Evolutionary conservation across 2,888 invertebrate genomes (phyloP).

Genomic region (Caenorhabditis panamensis): DNA sequence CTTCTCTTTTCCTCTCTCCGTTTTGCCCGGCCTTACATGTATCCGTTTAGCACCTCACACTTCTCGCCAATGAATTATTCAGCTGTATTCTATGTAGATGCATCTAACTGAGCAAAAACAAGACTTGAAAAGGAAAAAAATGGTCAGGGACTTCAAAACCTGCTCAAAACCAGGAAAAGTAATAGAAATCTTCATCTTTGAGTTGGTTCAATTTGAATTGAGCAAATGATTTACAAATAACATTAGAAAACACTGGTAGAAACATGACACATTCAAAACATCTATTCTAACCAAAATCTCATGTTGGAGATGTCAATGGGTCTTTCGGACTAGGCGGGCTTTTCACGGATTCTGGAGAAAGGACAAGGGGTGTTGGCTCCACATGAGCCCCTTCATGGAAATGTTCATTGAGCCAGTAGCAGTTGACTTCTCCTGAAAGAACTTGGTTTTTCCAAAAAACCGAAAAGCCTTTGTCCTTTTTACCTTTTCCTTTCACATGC

Average conservation of each 20-base stretch:
- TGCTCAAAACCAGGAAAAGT: too few relatives aligned
- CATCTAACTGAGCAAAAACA: not conserved
- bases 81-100: not conserved
- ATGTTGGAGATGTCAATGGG: constrained; percentile 4
- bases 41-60: constrained; percentile 1
- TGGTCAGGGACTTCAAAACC: too few relatives aligned
- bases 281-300: too few relatives aligned
- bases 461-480: not conserved
- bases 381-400: constrained; percentile 52
- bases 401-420: constrained; percentile 80
- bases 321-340: not conserved
- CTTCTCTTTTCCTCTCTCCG: not conserved
- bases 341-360: not conserved
- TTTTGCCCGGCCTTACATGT: not conserved
- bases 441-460: too few relatives aligned
- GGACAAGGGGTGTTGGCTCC: not conserved
- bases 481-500: constrained; percentile 80
- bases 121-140: not conserved
- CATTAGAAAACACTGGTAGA: too few relatives aligned
- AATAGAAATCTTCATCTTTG: too few relatives aligned
- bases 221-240: too few relatives aligned
- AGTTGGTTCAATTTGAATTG: not conserved
- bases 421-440: constrained; percentile 78
- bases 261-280: too few relatives aligned
- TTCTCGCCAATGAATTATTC: constrained; percentile 39